Evolutionary conservation across 2,113 vertebrate species (phyloP).

Genomic region (Hemiprocne comata): DNA sequence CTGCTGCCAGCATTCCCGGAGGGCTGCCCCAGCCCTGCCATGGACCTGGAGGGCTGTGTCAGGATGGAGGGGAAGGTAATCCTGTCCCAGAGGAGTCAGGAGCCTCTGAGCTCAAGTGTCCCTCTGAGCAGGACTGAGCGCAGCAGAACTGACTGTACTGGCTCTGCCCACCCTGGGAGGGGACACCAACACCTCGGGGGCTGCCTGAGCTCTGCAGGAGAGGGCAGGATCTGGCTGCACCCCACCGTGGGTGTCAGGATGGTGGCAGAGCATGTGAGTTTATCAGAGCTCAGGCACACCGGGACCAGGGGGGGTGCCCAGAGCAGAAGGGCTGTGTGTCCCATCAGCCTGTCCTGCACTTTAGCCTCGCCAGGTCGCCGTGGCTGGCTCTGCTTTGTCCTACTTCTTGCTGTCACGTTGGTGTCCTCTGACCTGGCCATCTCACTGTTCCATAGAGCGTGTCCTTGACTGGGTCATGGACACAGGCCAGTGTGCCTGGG

Average conservation of each 20-base stretch:
- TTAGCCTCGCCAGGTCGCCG: background rate
- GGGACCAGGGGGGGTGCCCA: background rate
- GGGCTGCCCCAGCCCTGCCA: background rate
- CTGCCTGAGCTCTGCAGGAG: background rate
- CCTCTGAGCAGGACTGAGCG: background rate
- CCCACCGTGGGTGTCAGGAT: accelerated
- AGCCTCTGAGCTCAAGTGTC: background rate
- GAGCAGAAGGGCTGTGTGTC: background rate
- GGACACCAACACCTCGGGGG: background rate
- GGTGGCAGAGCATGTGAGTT: background rate
- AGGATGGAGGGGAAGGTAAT: background rate
- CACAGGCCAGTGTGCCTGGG: accelerated
- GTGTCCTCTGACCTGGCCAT: background rate
- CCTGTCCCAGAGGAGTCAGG: background rate
- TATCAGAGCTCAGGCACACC: background rate
- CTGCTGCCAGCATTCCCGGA: background rate
- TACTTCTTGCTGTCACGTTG: background rate
- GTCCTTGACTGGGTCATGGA: background rate
- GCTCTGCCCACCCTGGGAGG: background rate
- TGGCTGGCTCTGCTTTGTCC: background rate
- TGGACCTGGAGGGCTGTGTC: background rate
- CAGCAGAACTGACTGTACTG: background rate
- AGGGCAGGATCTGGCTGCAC: background rate
- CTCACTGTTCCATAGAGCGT: background rate
- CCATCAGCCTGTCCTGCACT: background rate